These are phyloP conservation scores for Drosophila fulvimacula DNA, from an alignment of 2,888 invertebrate species.

Conservation along the genomic window DNA sequence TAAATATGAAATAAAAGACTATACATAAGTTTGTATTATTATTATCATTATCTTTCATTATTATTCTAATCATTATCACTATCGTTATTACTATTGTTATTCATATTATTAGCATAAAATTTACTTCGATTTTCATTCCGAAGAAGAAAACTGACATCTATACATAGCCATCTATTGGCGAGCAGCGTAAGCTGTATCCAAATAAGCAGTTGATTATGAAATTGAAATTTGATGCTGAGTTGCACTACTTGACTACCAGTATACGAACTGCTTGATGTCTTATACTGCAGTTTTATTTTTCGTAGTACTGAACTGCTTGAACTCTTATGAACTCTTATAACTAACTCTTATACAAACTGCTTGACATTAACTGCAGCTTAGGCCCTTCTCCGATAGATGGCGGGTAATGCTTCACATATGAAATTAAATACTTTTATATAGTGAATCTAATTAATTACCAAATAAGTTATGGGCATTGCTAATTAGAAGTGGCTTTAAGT, in stretches of 20 bases:
- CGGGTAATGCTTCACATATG: background rate
- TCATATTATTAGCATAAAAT: background rate
- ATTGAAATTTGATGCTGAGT: background rate
- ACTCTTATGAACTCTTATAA: no score
- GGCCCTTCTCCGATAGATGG: background rate
- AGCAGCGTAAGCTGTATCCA: no score
- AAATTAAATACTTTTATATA: background rate
- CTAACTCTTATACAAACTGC: background rate
- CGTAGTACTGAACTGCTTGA: no score
- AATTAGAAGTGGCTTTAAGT: background rate
- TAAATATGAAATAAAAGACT: slow-evolving; percentile 2
- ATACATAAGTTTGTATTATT: background rate
- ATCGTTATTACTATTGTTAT: background rate
- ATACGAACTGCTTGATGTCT: background rate
- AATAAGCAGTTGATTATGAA: background rate
- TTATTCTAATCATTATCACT: background rate
- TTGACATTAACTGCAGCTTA: background rate
- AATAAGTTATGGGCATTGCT: background rate
- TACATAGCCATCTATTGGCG: no score
- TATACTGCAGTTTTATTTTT: background rate
- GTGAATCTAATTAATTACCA: background rate
- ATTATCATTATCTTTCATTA: background rate
- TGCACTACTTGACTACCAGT: background rate
- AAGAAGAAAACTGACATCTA: no score
- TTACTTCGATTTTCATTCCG: no score